Percentiles rank a stretch among this genome's conserved stretches.
These are phyloP conservation scores for Enteromius mattozi DNA, from an alignment of 2,797 vertebrate genomes.

Conservation along the genomic window DNA sequence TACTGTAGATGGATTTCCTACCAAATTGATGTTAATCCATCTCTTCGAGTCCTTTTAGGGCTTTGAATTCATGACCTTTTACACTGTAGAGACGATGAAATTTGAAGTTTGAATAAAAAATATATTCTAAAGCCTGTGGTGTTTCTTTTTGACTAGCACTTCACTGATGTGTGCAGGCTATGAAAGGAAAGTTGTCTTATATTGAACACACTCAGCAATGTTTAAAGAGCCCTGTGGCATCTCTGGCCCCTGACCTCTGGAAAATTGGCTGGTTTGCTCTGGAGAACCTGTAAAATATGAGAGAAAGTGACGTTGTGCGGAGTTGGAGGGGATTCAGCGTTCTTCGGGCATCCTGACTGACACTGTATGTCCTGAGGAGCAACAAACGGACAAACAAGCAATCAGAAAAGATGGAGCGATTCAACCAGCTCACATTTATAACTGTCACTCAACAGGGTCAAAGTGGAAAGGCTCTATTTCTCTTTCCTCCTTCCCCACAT, in stretches of 20 bases:
- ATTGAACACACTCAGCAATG: conserved; percentile 13
- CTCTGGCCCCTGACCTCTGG: conserved; percentile 47
- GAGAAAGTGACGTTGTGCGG: conserved; percentile 59
- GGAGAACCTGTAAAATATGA: conserved; percentile 58
- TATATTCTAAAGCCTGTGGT: conserved; percentile 47
- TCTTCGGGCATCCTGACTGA: conserved; percentile 35
- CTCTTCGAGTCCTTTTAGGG: conserved; percentile 46
- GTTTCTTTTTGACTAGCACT: conserved; percentile 3
- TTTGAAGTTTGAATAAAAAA: conserved; percentile 75
- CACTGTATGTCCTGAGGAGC: conserved; percentile 47
- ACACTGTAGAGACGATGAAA: conserved; percentile 74
- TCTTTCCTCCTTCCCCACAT: neutral
- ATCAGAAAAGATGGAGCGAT: conserved; percentile 44
- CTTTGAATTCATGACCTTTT: conserved; percentile 76
- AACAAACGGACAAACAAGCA: conserved; percentile 54
- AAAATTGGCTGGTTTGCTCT: conserved; percentile 47
- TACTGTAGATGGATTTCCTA: conserved; percentile 57
- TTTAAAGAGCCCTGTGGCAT: conserved; percentile 36
- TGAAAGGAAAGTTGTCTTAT: neutral
- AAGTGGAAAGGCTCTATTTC: neutral
- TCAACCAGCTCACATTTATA: conserved; percentile 37
- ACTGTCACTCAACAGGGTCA: conserved; percentile 43
- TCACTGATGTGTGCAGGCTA: conserved; percentile 11
- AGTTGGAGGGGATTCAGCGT: conserved; percentile 25
- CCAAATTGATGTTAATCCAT: conserved; percentile 53